A percentile compares a stretch with the other conserved stretches of the same genome.
phyloP scores from a whole-genome alignment of 1,140 invertebrate genomes.

The Atta colombica region DNA sequence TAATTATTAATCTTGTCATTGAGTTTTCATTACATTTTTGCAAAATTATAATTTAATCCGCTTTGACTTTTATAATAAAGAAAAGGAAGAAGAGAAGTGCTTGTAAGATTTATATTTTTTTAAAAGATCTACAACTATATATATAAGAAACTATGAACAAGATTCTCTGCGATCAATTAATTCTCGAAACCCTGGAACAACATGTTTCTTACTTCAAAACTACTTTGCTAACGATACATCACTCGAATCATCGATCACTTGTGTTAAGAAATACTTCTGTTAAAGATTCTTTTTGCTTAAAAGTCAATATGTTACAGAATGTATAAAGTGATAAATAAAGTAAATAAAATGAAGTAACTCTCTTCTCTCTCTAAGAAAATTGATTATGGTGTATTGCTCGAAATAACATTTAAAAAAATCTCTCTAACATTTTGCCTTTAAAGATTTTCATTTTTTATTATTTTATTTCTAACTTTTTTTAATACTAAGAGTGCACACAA shows the following conservation, averaged over 20 bases:
- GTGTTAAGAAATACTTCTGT: conserved; percentile 20
- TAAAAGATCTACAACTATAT: not conserved
- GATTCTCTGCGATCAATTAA: conserved; percentile 30
- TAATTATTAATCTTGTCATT: conserved; percentile 9
- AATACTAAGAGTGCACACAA: not conserved
- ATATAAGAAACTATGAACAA: not conserved
- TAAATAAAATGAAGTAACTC: not conserved
- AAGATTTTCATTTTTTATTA: not conserved
- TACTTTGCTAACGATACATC: conserved; percentile 37
- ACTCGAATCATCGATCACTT: conserved; percentile 40
- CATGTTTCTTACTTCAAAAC: conserved; percentile 35
- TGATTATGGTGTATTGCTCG: not conserved
- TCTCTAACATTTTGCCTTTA: not conserved
- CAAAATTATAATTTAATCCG: not conserved
- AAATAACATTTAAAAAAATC: conserved; percentile 1
- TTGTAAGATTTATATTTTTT: conserved; percentile 21
- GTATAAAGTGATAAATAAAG: conserved; percentile 33
- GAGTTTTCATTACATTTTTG: not conserved
- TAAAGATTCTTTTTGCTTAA: conserved; percentile 35
- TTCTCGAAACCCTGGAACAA: conserved; percentile 32
- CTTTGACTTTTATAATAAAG: conserved; percentile 1
- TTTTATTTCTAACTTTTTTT: not conserved
- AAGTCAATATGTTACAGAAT: conserved; percentile 27
- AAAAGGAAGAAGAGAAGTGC: not conserved
- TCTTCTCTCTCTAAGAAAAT: not conserved